phyloP scores from a whole-genome alignment of 1,140 invertebrate genomes.

The Drosophila navojoa region DNA sequence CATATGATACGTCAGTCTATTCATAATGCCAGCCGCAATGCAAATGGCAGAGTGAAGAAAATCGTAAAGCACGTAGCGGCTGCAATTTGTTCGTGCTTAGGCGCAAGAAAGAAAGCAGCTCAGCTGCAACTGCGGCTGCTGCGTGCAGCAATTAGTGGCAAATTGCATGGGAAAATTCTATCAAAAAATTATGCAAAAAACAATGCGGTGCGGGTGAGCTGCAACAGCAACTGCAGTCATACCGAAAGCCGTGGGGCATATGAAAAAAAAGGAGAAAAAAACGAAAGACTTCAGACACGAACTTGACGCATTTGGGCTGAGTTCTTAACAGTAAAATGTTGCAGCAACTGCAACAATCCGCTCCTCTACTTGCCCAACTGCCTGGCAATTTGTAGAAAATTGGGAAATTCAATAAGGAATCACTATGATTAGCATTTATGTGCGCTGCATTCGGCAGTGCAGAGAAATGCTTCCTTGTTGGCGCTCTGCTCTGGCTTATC shows the following conservation, averaged over 20 bases:
- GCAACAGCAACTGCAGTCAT: slow-evolving; percentile 13
- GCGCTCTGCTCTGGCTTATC: slow-evolving; percentile 11
- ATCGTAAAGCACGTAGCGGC: slow-evolving; percentile 47
- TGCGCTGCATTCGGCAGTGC: slow-evolving; percentile 32
- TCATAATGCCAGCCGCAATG: neutral
- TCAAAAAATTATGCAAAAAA: slow-evolving; percentile 72
- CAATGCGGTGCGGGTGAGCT: slow-evolving; percentile 45
- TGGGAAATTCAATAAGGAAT: slow-evolving; percentile 74
- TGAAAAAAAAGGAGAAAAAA: slow-evolving; percentile 40
- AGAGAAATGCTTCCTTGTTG: slow-evolving; percentile 64
- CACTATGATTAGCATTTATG: slow-evolving; percentile 78
- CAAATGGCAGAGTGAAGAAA: slow-evolving; percentile 1
- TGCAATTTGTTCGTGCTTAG: slow-evolving; percentile 54
- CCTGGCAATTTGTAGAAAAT: slow-evolving; percentile 50
- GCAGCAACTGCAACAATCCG: neutral
- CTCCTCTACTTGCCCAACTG: slow-evolving; percentile 14
- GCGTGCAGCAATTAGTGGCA: slow-evolving; percentile 78
- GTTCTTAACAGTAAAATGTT: slow-evolving; percentile 70
- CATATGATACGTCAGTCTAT: neutral
- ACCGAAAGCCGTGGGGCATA: slow-evolving; percentile 17
- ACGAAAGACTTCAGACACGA: slow-evolving; percentile 71
- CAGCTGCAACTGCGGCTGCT: slow-evolving; percentile 32
- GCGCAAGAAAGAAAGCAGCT: slow-evolving; percentile 66
- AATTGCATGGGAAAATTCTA: slow-evolving; percentile 80
- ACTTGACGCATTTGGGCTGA: slow-evolving; percentile 61